Conservation (phyloP, 2,797 vertebrate genomes). For the Melanotaenia pygmaea region DNA sequence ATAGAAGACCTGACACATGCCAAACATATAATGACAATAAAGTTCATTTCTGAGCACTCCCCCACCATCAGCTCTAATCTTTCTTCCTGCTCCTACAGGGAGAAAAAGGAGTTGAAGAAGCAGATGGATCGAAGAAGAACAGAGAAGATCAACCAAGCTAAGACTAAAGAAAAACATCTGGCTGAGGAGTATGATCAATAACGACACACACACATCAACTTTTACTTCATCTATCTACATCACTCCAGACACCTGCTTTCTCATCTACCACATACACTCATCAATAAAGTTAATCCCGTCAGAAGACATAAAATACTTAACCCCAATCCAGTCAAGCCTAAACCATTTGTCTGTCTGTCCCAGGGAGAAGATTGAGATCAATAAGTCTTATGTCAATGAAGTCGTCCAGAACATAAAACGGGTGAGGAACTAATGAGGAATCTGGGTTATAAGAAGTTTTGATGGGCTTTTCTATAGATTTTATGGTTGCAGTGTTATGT, state of each 20-base stretch:
- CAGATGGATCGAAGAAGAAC: conserved; percentile 99
- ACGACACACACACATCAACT: conserved; percentile 3
- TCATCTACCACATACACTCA: neutral
- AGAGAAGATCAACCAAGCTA: conserved; percentile 96
- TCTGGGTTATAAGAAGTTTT: conserved; percentile 1
- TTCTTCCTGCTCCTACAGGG: conserved; percentile 77
- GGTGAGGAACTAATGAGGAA: conserved; percentile 78
- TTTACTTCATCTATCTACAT: neutral
- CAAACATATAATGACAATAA: neutral
- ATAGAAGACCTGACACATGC: too few relatives aligned
- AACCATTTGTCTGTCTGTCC: conserved; percentile 41
- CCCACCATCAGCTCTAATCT: neutral
- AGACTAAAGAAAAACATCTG: conserved; percentile 97
- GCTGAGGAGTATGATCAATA: conserved; percentile 91
- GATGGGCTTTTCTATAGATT: too few relatives aligned
- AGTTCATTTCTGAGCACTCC: neutral
- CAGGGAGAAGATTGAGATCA: conserved; percentile 99
- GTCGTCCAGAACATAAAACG: conserved; percentile 98
- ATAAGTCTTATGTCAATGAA: conserved; percentile 96
- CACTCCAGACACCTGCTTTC: neutral
- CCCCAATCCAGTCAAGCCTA: conserved; percentile 1
- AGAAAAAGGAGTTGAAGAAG: conserved; percentile 97
- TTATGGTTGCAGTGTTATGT: too few relatives aligned
- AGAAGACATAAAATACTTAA: neutral
- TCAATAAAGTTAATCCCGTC: neutral